Evolutionary conservation across 2,888 invertebrate genomes (phyloP), one percentile per base, ranked within the genome.

Genomic region (Iselma pallidipennis): DNA sequence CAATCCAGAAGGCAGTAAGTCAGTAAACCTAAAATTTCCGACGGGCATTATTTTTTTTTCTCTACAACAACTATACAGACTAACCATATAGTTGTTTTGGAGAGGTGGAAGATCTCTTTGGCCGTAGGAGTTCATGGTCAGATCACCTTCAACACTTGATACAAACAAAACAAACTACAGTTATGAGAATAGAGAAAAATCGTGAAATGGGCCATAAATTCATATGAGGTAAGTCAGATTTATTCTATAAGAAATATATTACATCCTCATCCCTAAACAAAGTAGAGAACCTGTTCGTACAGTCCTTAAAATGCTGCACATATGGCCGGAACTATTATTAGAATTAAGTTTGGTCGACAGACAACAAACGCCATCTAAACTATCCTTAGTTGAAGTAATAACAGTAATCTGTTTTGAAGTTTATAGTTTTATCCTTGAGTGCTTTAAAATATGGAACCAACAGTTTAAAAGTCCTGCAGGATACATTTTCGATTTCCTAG

Each of bases 61-160:
- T n/a, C n/a, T n/a, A n/a, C n/a, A n/a, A n/a, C n/a, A n/a, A n/a
- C n/a, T n/a, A n/a, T n/a, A n/a, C n/a, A n/a, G n/a, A n/a, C n/a
- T n/a, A n/a, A n/a, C n/a, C n/a, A n/a, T n/a, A n/a, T n/a, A n/a
- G n/a, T n/a, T n/a, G n/a, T n/a, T n/a, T n/a, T n/a, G n/a, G 51
- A 58, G 61, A 49, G 57, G 61, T 62, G 61, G 61, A 57, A 62
- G 50, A 55, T 62, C 16, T 62, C 61, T 58, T 42, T 62, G 28
- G 37, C 2, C 60, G 23, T 26, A 42, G 51, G 54, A 57, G 61
- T 62, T 62, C 61, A 62, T 31, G 57, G 61, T 16, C 61, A 61
- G 49, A 57, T 25, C 50, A 42, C 10, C 42, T 19, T 16, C 23
- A 53, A 54, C 42, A 37, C 57, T 29, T 12, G 12, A 4, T 37